Percentiles rank a stretch among this genome's conserved stretches.
phyloP scores from a whole-genome alignment of 2,888 invertebrate species.

The Punctoribates punctum region DNA sequence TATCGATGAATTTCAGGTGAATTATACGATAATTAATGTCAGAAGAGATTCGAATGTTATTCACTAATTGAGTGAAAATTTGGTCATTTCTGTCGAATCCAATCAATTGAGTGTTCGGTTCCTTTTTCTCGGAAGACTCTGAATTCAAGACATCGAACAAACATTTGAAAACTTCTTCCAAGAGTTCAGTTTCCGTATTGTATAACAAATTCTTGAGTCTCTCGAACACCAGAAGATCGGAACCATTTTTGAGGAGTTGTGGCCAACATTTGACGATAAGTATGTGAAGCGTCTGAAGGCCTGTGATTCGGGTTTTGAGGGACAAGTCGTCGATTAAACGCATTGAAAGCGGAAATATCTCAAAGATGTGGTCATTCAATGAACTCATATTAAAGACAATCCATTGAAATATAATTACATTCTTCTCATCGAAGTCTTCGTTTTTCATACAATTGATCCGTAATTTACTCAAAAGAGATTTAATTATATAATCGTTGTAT shows the following conservation, averaged over 20 bases:
- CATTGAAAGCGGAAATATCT: background rate
- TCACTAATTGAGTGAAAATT: background rate
- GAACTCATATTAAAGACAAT: background rate
- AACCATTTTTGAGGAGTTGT: background rate
- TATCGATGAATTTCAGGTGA: constrained; percentile 18
- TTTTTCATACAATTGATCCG: background rate
- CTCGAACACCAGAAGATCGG: background rate
- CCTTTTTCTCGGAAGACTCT: background rate
- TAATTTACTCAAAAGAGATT: constrained; percentile 12
- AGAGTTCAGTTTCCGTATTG: background rate
- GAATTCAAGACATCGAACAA: background rate
- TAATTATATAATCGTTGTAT: background rate
- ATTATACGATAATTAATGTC: constrained; percentile 1
- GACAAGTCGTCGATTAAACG: background rate
- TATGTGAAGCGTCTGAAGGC: background rate
- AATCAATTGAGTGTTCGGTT: background rate
- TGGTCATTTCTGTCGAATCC: background rate
- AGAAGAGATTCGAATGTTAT: background rate
- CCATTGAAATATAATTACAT: constrained; percentile 13
- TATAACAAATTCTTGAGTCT: background rate
- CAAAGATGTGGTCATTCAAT: background rate
- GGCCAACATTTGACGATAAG: background rate
- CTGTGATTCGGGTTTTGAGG: background rate
- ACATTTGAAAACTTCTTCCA: background rate
- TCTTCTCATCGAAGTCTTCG: background rate